Evolutionary conservation across 2,113 vertebrate species (phyloP).

Genomic region (Semnornis frantzii): DNA sequence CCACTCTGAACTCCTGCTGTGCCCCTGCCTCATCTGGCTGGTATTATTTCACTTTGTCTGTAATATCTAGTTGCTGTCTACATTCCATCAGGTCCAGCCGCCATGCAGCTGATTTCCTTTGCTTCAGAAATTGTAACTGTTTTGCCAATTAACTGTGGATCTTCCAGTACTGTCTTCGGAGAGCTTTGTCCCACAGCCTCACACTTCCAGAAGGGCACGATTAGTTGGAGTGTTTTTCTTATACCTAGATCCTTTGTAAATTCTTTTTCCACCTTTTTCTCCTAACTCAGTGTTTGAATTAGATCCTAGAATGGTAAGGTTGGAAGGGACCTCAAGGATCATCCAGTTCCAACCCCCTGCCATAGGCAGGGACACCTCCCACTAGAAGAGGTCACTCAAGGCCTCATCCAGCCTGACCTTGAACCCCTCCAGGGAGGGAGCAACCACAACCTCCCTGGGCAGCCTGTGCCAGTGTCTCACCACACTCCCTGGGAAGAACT

Average conservation of each 20-base stretch:
- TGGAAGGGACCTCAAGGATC: no score
- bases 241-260: neutral
- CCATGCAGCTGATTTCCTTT: neutral
- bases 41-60: slow-evolving; percentile 22
- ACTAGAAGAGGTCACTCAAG: no score
- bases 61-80: slow-evolving; percentile 29
- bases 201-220: neutral
- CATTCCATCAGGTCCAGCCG: slow-evolving; percentile 35
- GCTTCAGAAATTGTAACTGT: neutral
- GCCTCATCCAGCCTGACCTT: no score
- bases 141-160: slow-evolving; percentile 30
- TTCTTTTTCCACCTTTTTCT: neutral
- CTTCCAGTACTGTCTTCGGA: neutral
- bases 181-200: neutral
- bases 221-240: fast-evolving
- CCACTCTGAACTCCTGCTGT: neutral
- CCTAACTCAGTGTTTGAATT: neutral
- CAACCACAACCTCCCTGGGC: no score
- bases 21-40: neutral
- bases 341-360: no score
- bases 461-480: no score
- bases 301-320: no score
- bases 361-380: no score
- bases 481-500: no score
- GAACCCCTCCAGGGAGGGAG: no score